Conservation (phyloP, 1,140 invertebrate genomes). For the Panagrolaimus sp. region DNA sequence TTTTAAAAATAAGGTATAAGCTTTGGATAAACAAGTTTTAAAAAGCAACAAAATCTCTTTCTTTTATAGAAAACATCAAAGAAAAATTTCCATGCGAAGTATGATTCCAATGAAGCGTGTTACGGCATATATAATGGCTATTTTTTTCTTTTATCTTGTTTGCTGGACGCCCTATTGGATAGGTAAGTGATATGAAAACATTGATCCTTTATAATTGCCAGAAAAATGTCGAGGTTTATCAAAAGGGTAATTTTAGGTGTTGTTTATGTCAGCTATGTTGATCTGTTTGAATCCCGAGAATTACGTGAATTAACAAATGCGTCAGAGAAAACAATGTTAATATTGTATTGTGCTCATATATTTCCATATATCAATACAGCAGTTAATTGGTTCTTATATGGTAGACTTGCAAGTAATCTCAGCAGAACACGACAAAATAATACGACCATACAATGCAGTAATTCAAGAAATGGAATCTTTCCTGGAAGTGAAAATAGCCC, state of each 20-base stretch:
- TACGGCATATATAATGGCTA: background rate
- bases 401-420: slow-evolving; percentile 10
- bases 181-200: too few relatives aligned
- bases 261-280: slow-evolving; percentile 4
- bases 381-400: slow-evolving; percentile 17
- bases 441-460: background rate
- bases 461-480: background rate
- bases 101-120: slow-evolving; percentile 10
- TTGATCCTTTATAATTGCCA: too few relatives aligned
- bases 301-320: slow-evolving; percentile 8
- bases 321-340: background rate
- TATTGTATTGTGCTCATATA: slow-evolving; percentile 14
- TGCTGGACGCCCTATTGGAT: slow-evolving; percentile 14
- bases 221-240: too few relatives aligned
- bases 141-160: background rate
- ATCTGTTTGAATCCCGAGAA: slow-evolving; percentile 11
- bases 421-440: background rate
- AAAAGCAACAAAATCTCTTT: too few relatives aligned
- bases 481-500: background rate
- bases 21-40: too few relatives aligned
- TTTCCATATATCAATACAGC: slow-evolving; percentile 13
- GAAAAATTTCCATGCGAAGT: slow-evolving; percentile 3
- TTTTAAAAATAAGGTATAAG: slow-evolving; percentile 14
- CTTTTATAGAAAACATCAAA: slow-evolving; percentile 14
- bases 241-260: background rate